A percentile compares a stretch with the other conserved stretches of the same genome.
These are phyloP conservation scores for Meiosimyza decipiens DNA, from an alignment of 2,888 invertebrate genomes.

Conservation along the genomic window DNA sequence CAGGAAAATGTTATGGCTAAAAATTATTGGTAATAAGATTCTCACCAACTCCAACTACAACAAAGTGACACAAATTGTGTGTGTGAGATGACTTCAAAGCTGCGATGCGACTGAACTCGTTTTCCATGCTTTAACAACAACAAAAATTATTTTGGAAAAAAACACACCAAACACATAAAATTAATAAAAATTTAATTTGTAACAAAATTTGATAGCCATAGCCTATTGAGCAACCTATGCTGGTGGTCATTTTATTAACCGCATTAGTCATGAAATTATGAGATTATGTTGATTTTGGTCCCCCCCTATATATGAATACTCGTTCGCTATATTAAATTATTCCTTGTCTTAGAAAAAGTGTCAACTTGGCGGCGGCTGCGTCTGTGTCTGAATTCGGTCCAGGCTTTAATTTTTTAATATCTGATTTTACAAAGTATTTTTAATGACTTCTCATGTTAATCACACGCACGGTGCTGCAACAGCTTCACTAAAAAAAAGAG, in stretches of 20 bases:
- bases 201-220: background rate
- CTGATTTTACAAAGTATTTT: constrained; percentile 25
- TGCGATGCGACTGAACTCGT: background rate
- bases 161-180: constrained; percentile 25
- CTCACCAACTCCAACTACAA: background rate
- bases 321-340: background rate
- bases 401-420: background rate
- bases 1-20: too few species aligned
- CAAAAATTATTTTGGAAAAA: background rate
- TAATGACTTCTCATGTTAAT: constrained; percentile 32
- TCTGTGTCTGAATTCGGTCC: background rate
- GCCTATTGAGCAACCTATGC: background rate
- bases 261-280: constrained; percentile 30
- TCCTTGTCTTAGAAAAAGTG: constrained; percentile 4
- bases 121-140: background rate
- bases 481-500: constrained; percentile 29
- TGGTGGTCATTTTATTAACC: constrained; percentile 18
- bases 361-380: background rate
- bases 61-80: constrained; percentile 33
- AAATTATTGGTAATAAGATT: too few species aligned
- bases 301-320: too few species aligned
- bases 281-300: constrained; percentile 30
- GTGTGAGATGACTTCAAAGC: background rate
- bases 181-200: constrained; percentile 31
- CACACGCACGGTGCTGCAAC: constrained; percentile 30